Conservation (phyloP, 2,888 invertebrate genomes). For the Drosophila acutilabella region DNA sequence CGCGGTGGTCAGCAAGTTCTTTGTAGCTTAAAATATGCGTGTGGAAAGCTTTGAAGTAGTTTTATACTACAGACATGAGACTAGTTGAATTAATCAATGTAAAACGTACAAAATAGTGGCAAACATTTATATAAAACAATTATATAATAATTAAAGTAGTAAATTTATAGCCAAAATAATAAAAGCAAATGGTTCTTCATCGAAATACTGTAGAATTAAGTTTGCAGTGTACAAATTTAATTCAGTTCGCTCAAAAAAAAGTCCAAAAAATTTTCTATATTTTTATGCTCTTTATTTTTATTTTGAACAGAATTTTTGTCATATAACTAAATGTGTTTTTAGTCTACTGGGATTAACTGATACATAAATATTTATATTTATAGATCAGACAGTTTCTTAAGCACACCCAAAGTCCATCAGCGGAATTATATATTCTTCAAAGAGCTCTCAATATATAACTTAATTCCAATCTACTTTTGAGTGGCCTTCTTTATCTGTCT, state of each 20-base stretch:
- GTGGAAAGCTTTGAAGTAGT: conserved; percentile 49
- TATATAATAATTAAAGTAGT: too few relatives aligned
- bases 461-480: conserved; percentile 60
- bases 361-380: background rate
- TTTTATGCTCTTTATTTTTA: too few relatives aligned
- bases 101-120: too few relatives aligned
- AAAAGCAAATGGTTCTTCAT: too few relatives aligned
- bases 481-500: conserved; percentile 17
- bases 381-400: conserved; percentile 1
- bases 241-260: too few relatives aligned
- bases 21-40: conserved; percentile 65
- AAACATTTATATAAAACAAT: too few relatives aligned
- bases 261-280: too few relatives aligned
- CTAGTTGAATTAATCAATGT: background rate
- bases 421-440: conserved; percentile 20
- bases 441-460: conserved; percentile 59
- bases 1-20: conserved; percentile 81
- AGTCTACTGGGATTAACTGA: background rate
- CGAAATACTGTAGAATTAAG: too few relatives aligned
- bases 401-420: conserved; percentile 13
- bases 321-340: too few relatives aligned
- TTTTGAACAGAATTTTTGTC: too few relatives aligned
- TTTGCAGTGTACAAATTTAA: too few relatives aligned
- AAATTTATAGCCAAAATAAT: too few relatives aligned
- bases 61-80: conserved; percentile 13